Evolutionary conservation across 2,113 vertebrate species (phyloP), one percentile per base, ranked within the genome.

Genomic region (Notechis scutatus): DNA sequence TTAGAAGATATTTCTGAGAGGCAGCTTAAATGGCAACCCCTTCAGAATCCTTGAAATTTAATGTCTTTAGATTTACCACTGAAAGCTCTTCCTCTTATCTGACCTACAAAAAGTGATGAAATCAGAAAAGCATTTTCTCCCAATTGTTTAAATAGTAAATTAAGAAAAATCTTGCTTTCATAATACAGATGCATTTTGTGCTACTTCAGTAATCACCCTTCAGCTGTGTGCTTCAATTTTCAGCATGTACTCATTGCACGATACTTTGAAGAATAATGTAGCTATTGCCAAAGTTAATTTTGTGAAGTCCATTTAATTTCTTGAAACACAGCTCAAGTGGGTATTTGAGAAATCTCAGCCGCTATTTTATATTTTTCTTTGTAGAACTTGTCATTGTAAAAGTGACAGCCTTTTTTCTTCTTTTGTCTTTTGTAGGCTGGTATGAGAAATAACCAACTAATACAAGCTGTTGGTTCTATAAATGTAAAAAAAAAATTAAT

Each of bases 381-480:
- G 54, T 86, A 57, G 74, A 55, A 90, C 20, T 85, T 92, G 39
- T 39, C 20, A 55, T 92, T 69, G 34, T 57, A 90, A 94, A 57
- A 92, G 54, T 64, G 69, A 91, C 29, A 12, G 39, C 1, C 14
- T 39, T 88, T 92, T 8, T 34, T 42, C 8, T 26, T 34, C 54
- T 61, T n/a, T 29, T 87, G n/a, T 93, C 39, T 29, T 93, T 88
- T 95, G 23, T 90, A 91, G 92, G 29, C 50, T 93, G 91, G n/a
- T 29, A 39, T 1, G 12, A 54, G 0, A 0, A 88, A 64, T 26
- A 92, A 47, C 24, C 5, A 94, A 86, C 39, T 50, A 87, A 69
- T 50, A 21, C 26, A 87, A 39, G 26, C n/a, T 4, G 34, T 90
- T 92, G 34, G 26, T 74, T 86, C 87, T 26, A 34, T 8, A 21